Evolutionary conservation across 37 sponge, comb jelly and placozoan genomes (phyloP).

Genomic region (Dysidea cf. avara): DNA sequence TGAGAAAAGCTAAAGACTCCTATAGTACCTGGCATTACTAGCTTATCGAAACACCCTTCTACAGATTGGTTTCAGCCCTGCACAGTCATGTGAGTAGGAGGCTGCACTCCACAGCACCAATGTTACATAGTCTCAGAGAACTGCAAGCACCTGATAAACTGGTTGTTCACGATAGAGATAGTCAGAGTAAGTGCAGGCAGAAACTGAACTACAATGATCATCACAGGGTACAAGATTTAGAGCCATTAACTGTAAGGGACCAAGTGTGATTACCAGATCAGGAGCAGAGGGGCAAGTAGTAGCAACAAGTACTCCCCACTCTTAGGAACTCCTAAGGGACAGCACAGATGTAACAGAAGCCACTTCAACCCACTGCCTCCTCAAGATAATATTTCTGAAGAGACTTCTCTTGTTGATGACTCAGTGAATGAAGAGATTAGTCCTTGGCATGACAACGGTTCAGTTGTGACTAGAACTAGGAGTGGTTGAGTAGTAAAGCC

Average conservation of each 20-base stretch:
- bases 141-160: constrained; percentile 9
- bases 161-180: background rate
- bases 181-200: constrained; percentile 6
- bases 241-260: too few relatives aligned
- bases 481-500: too few relatives aligned
- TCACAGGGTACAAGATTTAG: constrained; percentile 7
- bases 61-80: constrained; percentile 42
- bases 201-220: constrained; percentile 18
- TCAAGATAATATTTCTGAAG: too few relatives aligned
- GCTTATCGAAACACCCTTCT: constrained; percentile 44
- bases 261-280: constrained; percentile 33
- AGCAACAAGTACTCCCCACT: too few relatives aligned
- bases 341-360: constrained; percentile 31
- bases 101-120: constrained; percentile 38
- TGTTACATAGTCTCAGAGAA: background rate
- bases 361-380: background rate
- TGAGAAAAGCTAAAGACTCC: constrained; percentile 40
- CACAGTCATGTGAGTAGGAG: constrained; percentile 34
- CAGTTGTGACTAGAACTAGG: too few relatives aligned
- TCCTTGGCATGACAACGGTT: too few relatives aligned
- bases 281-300: constrained; percentile 3
- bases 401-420: too few relatives aligned
- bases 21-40: constrained; percentile 35
- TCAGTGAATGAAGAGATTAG: too few relatives aligned
- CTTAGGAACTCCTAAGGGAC: constrained; percentile 9